Evolutionary conservation across 2,113 vertebrate species (phyloP).

Genomic region (Myanophis thanlyinensis): DNA sequence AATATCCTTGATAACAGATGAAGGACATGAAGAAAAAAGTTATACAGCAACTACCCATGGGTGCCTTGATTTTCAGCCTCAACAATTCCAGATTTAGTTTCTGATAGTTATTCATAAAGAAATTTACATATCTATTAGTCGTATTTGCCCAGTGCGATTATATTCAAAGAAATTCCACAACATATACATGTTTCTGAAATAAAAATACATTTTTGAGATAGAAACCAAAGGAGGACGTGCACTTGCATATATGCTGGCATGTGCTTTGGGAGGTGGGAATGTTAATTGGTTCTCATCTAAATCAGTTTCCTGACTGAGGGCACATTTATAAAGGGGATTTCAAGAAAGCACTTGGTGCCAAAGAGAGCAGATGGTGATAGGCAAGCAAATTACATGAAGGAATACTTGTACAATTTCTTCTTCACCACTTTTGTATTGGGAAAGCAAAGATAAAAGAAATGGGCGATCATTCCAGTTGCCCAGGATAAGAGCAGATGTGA

Average conservation of each 20-base stretch:
- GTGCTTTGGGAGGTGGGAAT: conserved; percentile 19
- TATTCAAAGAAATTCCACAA: not conserved
- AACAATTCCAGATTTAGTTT: not conserved
- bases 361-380: conserved; percentile 61
- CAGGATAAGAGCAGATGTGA: conserved; percentile 58
- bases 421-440: conserved; percentile 54
- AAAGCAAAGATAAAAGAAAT: not conserved
- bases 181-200: not conserved
- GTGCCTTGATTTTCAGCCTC: not conserved
- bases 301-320: conserved; percentile 55
- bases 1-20: accelerated
- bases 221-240: not conserved
- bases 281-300: conserved; percentile 56
- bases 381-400: conserved; percentile 61
- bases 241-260: not conserved
- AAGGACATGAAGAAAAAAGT: accelerated
- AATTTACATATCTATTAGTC: accelerated
- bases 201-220: conserved; percentile 5
- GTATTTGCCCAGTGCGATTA: not conserved
- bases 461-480: conserved; percentile 57
- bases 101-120: not conserved
- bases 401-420: conserved; percentile 64
- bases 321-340: conserved; percentile 48
- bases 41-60: accelerated
- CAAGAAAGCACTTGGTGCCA: conserved; percentile 51